phyloP scores from a whole-genome alignment of 2,113 vertebrate species.

The Mirza zaza region DNA sequence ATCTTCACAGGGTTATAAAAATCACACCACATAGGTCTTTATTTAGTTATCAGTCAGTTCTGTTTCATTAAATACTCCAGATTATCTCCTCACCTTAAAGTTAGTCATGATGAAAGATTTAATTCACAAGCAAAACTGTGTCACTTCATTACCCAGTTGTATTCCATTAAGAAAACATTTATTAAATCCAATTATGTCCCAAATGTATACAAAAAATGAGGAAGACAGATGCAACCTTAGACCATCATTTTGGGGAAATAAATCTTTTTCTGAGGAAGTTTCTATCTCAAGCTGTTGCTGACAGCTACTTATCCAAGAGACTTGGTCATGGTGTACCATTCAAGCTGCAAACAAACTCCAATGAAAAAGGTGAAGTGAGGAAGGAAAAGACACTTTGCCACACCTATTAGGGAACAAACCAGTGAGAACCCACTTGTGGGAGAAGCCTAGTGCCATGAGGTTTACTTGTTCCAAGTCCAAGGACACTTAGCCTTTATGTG shows the following conservation, averaged over 20 bases:
- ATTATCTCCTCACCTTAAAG: not conserved
- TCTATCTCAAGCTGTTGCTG: not conserved
- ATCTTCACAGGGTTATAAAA: not conserved
- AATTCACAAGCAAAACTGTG: not conserved
- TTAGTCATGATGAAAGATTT: not conserved
- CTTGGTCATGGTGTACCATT: not conserved
- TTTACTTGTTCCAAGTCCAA: not conserved
- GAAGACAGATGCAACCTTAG: not conserved
- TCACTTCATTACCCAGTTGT: not conserved
- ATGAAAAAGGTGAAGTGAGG: not conserved
- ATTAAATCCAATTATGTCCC: not conserved
- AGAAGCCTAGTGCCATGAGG: not conserved
- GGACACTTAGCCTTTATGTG: not conserved
- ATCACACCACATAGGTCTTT: not conserved
- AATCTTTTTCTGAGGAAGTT: not conserved
- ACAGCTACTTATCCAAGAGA: not conserved
- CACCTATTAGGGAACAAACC: not conserved
- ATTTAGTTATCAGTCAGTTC: not conserved
- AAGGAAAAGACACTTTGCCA: not conserved
- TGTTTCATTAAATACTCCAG: not conserved
- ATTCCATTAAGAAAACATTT: not conserved
- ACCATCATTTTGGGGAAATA: no score
- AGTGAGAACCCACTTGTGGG: not conserved
- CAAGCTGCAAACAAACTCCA: not conserved
- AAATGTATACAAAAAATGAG: not conserved